Conservation (phyloP, 1,140 invertebrate genomes). For the Periplaneta americana region DNA sequence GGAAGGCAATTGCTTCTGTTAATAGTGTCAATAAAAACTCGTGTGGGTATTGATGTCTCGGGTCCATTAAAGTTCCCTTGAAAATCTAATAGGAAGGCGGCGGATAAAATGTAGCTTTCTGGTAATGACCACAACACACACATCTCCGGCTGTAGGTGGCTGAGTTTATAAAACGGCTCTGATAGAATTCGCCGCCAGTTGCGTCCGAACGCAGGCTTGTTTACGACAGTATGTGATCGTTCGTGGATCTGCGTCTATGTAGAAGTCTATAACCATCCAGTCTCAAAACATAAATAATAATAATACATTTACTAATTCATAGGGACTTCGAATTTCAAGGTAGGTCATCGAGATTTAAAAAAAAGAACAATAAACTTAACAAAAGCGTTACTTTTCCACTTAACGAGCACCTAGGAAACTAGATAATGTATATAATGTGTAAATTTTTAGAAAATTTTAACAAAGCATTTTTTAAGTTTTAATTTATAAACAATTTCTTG, state of each 20-base stretch:
- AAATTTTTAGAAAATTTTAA: no score
- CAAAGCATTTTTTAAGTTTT: no score
- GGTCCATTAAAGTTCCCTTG: neutral
- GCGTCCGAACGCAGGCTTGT: neutral
- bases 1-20: neutral
- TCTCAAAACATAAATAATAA: neutral
- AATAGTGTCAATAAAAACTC: neutral
- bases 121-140: neutral
- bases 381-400: no score
- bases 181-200: neutral
- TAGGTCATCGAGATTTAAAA: no score
- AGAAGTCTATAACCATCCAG: neutral
- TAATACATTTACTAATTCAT: no score
- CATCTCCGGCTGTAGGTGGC: neutral
- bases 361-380: no score
- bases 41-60: neutral
- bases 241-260: neutral
- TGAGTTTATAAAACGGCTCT: neutral
- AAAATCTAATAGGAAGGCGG: neutral
- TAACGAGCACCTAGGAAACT: no score
- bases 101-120: neutral
- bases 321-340: no score
- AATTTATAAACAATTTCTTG: no score
- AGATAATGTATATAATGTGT: no score
- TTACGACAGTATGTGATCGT: neutral